Conservation (phyloP, 2,113 vertebrate genomes). For the Dicentrarchus labrax region DNA sequence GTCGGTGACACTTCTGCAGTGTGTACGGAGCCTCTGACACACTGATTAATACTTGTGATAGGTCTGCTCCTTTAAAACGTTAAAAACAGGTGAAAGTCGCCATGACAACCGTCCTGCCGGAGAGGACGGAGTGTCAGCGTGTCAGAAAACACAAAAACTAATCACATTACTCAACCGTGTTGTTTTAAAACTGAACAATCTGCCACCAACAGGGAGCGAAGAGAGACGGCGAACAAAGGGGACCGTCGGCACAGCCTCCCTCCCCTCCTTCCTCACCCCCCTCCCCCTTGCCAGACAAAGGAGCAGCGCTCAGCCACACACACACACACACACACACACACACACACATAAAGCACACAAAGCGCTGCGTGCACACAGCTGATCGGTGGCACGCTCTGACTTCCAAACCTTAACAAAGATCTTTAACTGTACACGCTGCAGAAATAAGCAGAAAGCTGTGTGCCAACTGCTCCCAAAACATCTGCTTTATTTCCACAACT, state of each 20-base stretch:
- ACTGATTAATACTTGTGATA: neutral
- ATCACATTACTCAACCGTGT: accelerated
- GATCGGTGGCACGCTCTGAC: constrained; percentile 35
- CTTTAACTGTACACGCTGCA: neutral
- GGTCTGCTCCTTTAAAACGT: neutral
- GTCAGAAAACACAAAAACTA: neutral
- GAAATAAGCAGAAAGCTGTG: constrained; percentile 2
- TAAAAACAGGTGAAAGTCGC: neutral
- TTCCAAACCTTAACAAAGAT: too few relatives aligned
- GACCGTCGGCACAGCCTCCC: constrained; percentile 45
- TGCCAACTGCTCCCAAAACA: neutral
- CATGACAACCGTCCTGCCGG: constrained; percentile 33
- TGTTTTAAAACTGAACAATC: neutral
- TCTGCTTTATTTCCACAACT: constrained; percentile 34
- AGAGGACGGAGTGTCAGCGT: accelerated
- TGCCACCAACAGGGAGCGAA: neutral
- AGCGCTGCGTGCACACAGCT: too few relatives aligned
- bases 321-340: constrained; percentile 41
- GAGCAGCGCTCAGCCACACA: constrained; percentile 61
- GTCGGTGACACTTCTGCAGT: constrained; percentile 2
- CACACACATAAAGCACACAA: constrained; percentile 15
- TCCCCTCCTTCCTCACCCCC: neutral
- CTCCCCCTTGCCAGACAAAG: constrained; percentile 72
- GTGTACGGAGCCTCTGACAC: neutral
- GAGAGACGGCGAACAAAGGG: constrained; percentile 71